Percentiles rank a stretch among this genome's conserved stretches.
Evolutionary conservation across 2,888 invertebrate genomes (phyloP).

Genomic region (Fissipunctia ypsillon): DNA sequence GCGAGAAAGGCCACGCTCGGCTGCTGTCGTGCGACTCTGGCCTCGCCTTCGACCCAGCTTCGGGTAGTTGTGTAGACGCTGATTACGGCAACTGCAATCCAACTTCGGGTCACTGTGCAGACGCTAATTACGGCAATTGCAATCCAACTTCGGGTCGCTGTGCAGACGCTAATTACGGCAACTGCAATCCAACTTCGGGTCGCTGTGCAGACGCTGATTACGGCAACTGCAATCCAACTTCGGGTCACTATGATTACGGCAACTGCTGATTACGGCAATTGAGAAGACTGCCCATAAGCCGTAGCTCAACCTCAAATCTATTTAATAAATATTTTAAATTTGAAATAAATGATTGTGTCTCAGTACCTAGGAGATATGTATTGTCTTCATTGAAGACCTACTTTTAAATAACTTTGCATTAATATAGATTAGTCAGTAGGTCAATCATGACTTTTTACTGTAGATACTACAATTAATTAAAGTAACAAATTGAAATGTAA

Average conservation of each 20-base stretch:
- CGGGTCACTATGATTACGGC: conserved; percentile 70
- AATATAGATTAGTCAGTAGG: no score
- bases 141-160: conserved; percentile 70
- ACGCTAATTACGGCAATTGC: conserved; percentile 68
- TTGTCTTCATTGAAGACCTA: no score
- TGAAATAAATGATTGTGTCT: no score
- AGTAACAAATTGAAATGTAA: no score
- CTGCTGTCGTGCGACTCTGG: conserved; percentile 80
- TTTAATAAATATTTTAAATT: no score
- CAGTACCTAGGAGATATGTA: no score
- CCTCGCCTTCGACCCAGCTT: conserved; percentile 74
- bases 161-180: conserved; percentile 70
- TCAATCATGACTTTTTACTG: no score
- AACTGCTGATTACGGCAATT: conserved; percentile 67
- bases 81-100: conserved; percentile 67
- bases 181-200: conserved; percentile 61
- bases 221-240: conserved; percentile 63
- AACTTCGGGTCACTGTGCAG: conserved; percentile 70
- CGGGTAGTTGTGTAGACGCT: conserved; percentile 73
- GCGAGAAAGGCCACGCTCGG: conserved; percentile 74
- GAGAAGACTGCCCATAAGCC: neutral
- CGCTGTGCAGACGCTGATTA: conserved; percentile 73
- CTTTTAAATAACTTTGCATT: no score
- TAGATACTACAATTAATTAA: no score
- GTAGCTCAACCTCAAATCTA: no score